Base-by-base conservation (phyloP, 2,888 invertebrate species). In the Hypercompe scribonia region DNA sequence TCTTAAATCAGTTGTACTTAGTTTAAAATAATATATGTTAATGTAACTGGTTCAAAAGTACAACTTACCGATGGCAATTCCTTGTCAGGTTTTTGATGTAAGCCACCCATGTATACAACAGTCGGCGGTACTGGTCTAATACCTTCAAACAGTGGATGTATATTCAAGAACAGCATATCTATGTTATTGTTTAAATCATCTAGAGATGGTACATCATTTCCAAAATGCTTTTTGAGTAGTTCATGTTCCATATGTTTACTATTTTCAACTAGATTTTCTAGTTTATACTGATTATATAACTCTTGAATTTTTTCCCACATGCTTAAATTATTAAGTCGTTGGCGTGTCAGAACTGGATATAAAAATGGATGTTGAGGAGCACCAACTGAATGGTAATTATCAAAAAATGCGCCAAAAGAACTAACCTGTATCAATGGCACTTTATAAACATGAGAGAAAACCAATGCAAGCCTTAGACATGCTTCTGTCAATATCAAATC, bases 371-470 rank as follows among this genome's bases (percentile, higher is more conserved):
- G 89, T 2, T 65, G 74, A 0, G 88, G 80, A 7, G 83, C 81
- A 8, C 91, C 89, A 0, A 89, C 50, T 0, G 73, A 34, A 28
- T 87, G 80, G 18, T 81, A 78, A 7, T 80, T 84, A 24, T 80
- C 77, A 33, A 67, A 31, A 3, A 70, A 72, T 4, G 18, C 81
- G 0, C 89, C 89, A 1, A 90, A 84, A 0, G 92, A 92, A 78
- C 90, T 91, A 0, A 93, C 74, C 70, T 84, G 82, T n/a, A 93
- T 92, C 0, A 88, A 85, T 3, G 93, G 92, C 0, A 78, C 88
- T 64, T 92, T 87, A 36, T 83, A 88, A 1, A 90, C 31, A 71
- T 92, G 86, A 0, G 88, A 81, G 18, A 88, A 84, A 1, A 84
- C 84, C 33, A 90, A 71, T 0, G 85, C 79, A 8, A 87, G 80